Conservation (phyloP, 1,140 invertebrate genomes). For the Sitodiplosis mosellana region DNA sequence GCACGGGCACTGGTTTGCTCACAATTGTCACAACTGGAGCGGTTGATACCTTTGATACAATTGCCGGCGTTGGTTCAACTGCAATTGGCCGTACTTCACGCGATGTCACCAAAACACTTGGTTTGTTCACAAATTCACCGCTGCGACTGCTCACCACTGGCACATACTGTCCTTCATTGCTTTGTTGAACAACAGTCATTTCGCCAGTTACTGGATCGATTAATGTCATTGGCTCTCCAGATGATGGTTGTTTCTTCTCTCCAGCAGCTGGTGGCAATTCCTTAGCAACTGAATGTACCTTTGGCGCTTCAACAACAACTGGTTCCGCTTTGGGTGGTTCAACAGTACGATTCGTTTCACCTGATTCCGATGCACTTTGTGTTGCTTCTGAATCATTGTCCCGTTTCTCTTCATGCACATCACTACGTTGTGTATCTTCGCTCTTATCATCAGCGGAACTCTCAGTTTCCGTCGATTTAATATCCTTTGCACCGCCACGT, state of each 20-base stretch:
- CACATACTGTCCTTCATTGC: constrained; percentile 51
- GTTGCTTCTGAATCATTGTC: background rate
- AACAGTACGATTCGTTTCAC: background rate
- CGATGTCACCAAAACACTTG: too few relatives aligned
- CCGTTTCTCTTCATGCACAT: background rate
- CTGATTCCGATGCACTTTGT: background rate
- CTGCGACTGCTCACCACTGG: constrained; percentile 29
- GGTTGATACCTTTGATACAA: constrained; percentile 6
- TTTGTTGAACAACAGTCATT: constrained; percentile 48
- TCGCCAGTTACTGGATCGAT: constrained; percentile 62
- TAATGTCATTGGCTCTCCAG: background rate
- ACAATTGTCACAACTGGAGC: background rate
- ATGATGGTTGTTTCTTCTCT: background rate
- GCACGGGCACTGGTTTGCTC: background rate
- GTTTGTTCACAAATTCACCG: too few relatives aligned
- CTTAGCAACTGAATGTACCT: background rate
- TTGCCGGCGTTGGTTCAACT: constrained; percentile 15
- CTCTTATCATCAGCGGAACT: background rate
- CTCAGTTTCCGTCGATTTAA: background rate
- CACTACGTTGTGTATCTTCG: background rate
- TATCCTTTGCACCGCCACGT: background rate
- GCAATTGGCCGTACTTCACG: constrained; percentile 11
- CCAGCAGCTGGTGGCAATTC: background rate
- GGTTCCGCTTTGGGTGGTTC: background rate
- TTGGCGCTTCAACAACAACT: background rate